Percentiles rank a stretch among this genome's conserved stretches.
Conservation (phyloP, 2,888 invertebrate genomes). For the Phania funesta region DNA sequence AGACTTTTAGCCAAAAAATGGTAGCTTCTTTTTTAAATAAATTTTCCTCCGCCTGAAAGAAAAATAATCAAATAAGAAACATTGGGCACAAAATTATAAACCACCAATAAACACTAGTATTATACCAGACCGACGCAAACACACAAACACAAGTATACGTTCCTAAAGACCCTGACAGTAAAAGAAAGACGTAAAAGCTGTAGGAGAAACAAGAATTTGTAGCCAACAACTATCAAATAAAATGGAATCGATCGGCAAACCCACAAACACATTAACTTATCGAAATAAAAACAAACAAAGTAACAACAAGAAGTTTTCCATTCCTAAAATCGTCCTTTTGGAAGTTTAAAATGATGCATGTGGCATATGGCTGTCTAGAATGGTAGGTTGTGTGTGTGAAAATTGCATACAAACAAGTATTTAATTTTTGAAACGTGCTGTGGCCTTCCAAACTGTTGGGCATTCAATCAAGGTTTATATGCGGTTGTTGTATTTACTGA, state of each 20-base stretch:
- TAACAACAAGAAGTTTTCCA: too few relatives aligned
- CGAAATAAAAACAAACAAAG: not conserved
- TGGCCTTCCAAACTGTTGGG: slow-evolving; percentile 57
- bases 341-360: slow-evolving; percentile 38
- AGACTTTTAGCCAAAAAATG: slow-evolving; percentile 2
- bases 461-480: slow-evolving; percentile 65
- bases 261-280: slow-evolving; percentile 31
- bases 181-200: too few relatives aligned
- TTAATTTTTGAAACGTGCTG: slow-evolving; percentile 65
- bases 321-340: too few relatives aligned
- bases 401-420: slow-evolving; percentile 62
- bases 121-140: too few relatives aligned
- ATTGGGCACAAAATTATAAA: too few relatives aligned
- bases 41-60: slow-evolving; percentile 4
- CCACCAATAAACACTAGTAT: too few relatives aligned
- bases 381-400: slow-evolving; percentile 12
- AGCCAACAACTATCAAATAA: slow-evolving; percentile 61
- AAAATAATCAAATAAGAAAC: too few relatives aligned
- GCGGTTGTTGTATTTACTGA: slow-evolving; percentile 60
- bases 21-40: slow-evolving; percentile 33
- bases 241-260: slow-evolving; percentile 53
- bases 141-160: not conserved
- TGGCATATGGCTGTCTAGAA: not conserved
- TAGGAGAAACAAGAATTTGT: slow-evolving; percentile 47
- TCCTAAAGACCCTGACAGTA: too few relatives aligned